Conservation (phyloP, 2,113 vertebrate species). For the Cromileptes altivelis region DNA sequence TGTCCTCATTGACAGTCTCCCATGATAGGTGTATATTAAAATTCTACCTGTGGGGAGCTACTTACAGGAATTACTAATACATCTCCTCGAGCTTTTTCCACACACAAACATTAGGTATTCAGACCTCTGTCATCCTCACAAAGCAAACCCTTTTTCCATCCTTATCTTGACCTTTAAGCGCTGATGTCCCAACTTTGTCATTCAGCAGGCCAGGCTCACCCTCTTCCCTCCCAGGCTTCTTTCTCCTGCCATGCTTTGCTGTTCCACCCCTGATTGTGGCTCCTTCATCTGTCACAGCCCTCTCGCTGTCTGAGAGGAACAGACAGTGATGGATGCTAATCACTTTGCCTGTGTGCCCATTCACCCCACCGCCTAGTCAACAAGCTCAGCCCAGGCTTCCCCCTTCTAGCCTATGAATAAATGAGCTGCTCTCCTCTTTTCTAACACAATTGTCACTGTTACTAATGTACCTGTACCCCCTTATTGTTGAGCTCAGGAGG, state of each 20-base stretch:
- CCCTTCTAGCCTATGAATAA: slow-evolving; percentile 32
- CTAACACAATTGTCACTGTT: neutral
- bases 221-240: slow-evolving; percentile 39
- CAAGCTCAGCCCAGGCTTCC: slow-evolving; percentile 30
- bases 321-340: slow-evolving; percentile 81
- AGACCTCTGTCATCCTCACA: slow-evolving; percentile 34
- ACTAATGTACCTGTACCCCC: neutral
- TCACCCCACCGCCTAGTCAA: slow-evolving; percentile 32
- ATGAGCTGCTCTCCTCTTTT: slow-evolving; percentile 25
- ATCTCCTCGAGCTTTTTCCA: neutral
- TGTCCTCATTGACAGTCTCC: slow-evolving; percentile 20
- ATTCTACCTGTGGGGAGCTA: neutral
- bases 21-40: neutral
- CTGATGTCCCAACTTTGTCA: slow-evolving; percentile 27
- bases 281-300: slow-evolving; percentile 70
- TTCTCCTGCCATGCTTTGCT: slow-evolving; percentile 43
- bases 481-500: neutral
- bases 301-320: slow-evolving; percentile 57
- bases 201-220: neutral
- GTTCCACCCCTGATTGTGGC: slow-evolving; percentile 61
- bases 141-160: neutral
- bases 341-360: slow-evolving; percentile 59
- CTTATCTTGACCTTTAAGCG: slow-evolving; percentile 56
- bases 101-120: neutral
- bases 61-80: neutral